Evolutionary conservation across 1,140 invertebrate species (phyloP).

Genomic region (Nymphalis io): DNA sequence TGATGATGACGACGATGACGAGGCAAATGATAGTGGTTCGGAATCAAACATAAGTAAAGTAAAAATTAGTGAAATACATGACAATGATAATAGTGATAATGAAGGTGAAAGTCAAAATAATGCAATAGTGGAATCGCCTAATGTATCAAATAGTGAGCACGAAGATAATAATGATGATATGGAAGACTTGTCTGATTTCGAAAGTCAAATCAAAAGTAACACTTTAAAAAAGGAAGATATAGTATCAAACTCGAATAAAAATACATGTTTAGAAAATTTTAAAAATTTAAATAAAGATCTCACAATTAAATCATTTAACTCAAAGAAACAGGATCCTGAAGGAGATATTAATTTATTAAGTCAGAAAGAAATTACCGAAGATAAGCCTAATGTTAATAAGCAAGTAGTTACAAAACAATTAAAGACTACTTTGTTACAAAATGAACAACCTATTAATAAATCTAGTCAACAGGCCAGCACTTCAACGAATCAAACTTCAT

Average conservation of each 20-base stretch:
- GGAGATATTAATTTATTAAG: conserved; percentile 16
- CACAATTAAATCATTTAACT: conserved; percentile 57
- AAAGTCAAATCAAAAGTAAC: conserved; percentile 45
- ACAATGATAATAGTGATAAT: conserved; percentile 44
- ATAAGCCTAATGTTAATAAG: conserved; percentile 28
- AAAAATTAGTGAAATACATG: conserved; percentile 63
- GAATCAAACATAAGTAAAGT: conserved; percentile 49
- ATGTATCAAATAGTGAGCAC: conserved; percentile 49
- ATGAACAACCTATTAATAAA: conserved; percentile 14
- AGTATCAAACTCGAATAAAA: not conserved
- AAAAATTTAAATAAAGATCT: conserved; percentile 63
- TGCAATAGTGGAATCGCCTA: conserved; percentile 49
- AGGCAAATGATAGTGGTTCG: conserved; percentile 50
- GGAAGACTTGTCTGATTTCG: conserved; percentile 45
- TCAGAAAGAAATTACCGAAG: conserved; percentile 33
- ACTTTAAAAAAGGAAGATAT: conserved; percentile 39
- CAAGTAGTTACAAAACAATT: conserved; percentile 31
- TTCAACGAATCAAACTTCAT: conserved; percentile 37
- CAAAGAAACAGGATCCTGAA: conserved; percentile 43
- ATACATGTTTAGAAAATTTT: conserved; percentile 44
- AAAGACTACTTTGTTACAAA: conserved; percentile 14
- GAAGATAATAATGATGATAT: conserved; percentile 44
- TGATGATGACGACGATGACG: conserved; percentile 37
- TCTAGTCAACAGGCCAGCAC: conserved; percentile 18
- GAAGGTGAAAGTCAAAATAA: conserved; percentile 44